phyloP scores from a whole-genome alignment of 53 echinoderm and acorn worm species.

The Paracentrotus lividus region DNA sequence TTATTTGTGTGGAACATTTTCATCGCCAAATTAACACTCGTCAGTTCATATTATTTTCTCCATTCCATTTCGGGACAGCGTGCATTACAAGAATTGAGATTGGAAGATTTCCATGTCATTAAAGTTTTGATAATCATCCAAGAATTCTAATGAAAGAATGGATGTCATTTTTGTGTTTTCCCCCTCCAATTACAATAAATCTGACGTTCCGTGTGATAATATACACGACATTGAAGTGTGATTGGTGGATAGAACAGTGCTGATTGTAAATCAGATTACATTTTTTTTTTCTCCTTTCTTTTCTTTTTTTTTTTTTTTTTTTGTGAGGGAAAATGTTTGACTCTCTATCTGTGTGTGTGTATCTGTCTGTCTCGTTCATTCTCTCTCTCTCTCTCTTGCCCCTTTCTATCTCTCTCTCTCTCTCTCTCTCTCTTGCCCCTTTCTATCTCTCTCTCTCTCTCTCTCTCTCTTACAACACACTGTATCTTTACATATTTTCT shows the following conservation, averaged over 20 bases:
- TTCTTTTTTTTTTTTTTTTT: neutral
- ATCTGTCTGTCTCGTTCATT: neutral
- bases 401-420: neutral
- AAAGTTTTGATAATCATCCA: conserved; percentile 45
- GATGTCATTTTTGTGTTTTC: neutral
- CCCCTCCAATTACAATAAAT: neutral
- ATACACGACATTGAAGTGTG: conserved; percentile 5
- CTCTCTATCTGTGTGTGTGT: neutral
- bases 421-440: neutral
- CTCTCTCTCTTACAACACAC: neutral
- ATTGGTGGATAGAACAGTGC: conserved; percentile 47
- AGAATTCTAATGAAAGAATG: conserved; percentile 1
- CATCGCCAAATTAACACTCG: neutral
- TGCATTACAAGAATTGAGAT: neutral
- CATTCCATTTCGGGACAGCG: neutral
- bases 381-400: neutral
- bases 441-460: neutral
- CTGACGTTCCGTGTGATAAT: conserved; percentile 33
- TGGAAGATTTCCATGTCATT: neutral
- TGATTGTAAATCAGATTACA: neutral
- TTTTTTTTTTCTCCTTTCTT: neutral
- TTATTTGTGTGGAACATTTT: neutral
- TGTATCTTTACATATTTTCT: no score
- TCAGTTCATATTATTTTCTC: neutral
- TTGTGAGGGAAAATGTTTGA: neutral